Evolutionary conservation across 2,113 vertebrate species (phyloP).

Genomic region (Formicarius rufipectus): DNA sequence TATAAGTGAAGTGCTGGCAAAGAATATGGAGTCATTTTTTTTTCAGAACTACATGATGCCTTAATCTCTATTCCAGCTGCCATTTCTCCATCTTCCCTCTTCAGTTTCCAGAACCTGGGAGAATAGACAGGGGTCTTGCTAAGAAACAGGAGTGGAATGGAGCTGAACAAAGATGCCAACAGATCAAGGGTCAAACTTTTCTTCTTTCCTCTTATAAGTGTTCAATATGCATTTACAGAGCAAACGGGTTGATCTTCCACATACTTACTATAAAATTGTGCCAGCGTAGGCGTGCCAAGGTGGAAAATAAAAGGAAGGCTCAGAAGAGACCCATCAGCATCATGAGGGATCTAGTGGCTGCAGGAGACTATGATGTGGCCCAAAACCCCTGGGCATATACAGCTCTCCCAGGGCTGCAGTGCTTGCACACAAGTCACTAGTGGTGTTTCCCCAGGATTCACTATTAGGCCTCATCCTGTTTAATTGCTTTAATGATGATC

Average conservation of each 20-base stretch:
- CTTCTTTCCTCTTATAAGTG: not conserved
- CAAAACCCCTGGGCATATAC: fast-evolving
- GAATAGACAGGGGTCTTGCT: not conserved
- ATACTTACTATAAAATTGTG: not conserved
- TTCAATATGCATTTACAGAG: not conserved
- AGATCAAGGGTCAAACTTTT: not conserved
- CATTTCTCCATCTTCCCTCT: not conserved
- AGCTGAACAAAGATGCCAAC: not conserved
- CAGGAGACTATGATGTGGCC: not conserved
- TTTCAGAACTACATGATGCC: not conserved
- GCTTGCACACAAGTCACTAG: not conserved
- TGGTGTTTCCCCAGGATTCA: not conserved
- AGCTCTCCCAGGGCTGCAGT: fast-evolving
- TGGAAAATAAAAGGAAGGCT: not conserved
- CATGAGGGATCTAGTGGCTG: fast-evolving
- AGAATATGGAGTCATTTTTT: not conserved
- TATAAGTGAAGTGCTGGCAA: not conserved
- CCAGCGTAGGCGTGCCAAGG: fast-evolving
- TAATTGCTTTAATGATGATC: not conserved
- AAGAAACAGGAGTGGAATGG: not conserved
- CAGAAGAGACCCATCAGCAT: not conserved
- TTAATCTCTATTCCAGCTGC: not conserved
- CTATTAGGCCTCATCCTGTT: not conserved
- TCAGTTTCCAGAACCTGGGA: not conserved
- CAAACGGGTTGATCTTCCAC: not conserved